phyloP scores from a whole-genome alignment of 1,140 invertebrate species.

The Trichomalopsis sarcophagae region DNA sequence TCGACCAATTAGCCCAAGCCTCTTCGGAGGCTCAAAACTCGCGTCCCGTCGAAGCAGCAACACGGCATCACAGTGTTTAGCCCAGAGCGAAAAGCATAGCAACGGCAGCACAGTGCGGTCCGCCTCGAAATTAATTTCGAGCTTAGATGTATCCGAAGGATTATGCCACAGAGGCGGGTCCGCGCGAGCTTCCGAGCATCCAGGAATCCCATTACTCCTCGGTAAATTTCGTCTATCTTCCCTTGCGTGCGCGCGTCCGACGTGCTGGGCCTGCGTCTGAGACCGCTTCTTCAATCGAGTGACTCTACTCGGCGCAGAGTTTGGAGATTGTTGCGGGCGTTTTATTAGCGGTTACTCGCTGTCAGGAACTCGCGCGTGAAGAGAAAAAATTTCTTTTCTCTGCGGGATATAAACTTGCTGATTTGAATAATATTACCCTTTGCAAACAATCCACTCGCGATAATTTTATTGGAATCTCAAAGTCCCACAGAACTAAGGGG shows the following conservation, averaged over 20 bases:
- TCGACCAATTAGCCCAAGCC: constrained; percentile 31
- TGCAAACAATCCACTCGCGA: too few species aligned
- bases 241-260: constrained; percentile 34
- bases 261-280: background rate
- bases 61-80: background rate
- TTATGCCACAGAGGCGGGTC: constrained; percentile 50
- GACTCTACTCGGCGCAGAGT: background rate
- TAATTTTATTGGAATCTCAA: too few species aligned
- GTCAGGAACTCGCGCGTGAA: too few species aligned
- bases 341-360: background rate
- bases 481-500: background rate
- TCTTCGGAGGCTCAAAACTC: constrained; percentile 33
- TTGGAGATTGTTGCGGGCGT: background rate
- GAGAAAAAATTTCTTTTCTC: too few species aligned
- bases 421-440: too few species aligned
- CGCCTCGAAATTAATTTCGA: constrained; percentile 57
- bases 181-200: constrained; percentile 40
- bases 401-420: too few species aligned
- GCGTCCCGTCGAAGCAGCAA: background rate
- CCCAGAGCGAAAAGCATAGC: constrained; percentile 15
- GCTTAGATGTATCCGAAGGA: constrained; percentile 58
- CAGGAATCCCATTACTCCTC: constrained; percentile 54
- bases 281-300: background rate
- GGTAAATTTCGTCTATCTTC: constrained; percentile 22
- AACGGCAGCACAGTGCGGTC: constrained; percentile 26